Base-by-base conservation (phyloP, 2,797 vertebrate species). In the Nyctalus aviator region DNA sequence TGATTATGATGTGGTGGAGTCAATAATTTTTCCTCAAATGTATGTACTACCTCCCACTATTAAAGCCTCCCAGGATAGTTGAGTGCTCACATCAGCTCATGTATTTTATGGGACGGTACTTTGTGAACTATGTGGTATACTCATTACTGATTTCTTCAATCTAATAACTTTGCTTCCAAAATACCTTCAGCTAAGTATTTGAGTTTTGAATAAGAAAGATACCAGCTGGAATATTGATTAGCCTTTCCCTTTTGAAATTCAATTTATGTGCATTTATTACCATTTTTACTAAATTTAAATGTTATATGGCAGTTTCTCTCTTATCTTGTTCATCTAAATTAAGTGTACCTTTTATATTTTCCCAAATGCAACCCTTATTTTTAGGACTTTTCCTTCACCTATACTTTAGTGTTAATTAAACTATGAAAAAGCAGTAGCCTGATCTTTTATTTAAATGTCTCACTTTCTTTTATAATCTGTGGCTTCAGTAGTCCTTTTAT, bases 331-430 rank as follows among this genome's bases (percentile, higher is more conserved):
- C 48, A 71, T 84, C 32, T 41, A 62, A 90, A 21, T 76, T 30
- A 72, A 71, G 32, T 69, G 77, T 89, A 2, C 53, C 30, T 25
- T 91, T 88, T 83, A 44, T 27, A 84, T 73, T 91, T 84, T 48
- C 6, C 7, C 37, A 87, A 57, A 88, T 91, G 30, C n/a, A 92
- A 48, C 20, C 30, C 41, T 75, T 17, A 81, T 62, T 91, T 77
- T 95, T 48, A 84, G 35, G 55, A 69, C 20, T 72, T 88, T 66
- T 86, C 8, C 15, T 86, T 85, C 50, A 72, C 17, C 32, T 71
- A 10, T 88, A 87, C 69, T 35, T 95, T 84, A 90, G 13, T 82
- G 91, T 81, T 62, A 84, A 84, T 93, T 50, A 77, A 93, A 88
- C 66, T 50, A 35, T 88, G 57, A 46, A 90, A 64, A 84, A 90